Percentiles rank a stretch among this genome's conserved stretches.
phyloP scores from a whole-genome alignment of 2,113 vertebrate genomes.

The Zeus faber region DNA sequence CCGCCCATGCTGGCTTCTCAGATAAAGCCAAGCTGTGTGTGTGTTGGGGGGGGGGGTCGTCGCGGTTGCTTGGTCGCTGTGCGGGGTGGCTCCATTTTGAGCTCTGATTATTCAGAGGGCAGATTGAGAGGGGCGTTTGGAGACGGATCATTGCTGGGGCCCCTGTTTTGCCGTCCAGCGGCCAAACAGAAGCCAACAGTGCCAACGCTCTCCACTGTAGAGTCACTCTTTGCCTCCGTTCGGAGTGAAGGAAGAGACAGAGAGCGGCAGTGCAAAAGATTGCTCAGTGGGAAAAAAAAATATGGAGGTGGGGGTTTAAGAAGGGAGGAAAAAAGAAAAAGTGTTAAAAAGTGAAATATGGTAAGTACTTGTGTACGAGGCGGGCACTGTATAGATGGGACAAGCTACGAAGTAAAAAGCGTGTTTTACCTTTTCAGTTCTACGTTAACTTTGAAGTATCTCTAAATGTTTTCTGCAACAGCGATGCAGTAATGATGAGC shows the following conservation, averaged over 20 bases:
- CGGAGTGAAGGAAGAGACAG: neutral
- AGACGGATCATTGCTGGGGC: constrained; percentile 47
- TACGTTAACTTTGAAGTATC: too few species aligned
- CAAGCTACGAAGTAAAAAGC: constrained; percentile 7
- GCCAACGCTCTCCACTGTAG: neutral
- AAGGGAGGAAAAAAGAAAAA: neutral
- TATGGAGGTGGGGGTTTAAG: neutral
- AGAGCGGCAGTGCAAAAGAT: too few species aligned
- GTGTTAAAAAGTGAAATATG: neutral
- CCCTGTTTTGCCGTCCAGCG: constrained; percentile 17
- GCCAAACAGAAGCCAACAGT: neutral
- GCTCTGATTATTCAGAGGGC: constrained; percentile 50
- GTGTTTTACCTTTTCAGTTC: too few species aligned
- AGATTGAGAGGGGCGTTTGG: constrained; percentile 46
- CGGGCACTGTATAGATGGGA: too few species aligned
- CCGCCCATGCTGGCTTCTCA: constrained; percentile 45
- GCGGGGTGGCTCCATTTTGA: constrained; percentile 29
- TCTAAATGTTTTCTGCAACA: constrained; percentile 23
- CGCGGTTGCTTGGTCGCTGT: neutral
- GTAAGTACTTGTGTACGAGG: neutral
- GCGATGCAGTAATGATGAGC: constrained; percentile 50
- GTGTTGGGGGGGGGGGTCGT: constrained; percentile 17
- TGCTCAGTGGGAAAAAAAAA: too few species aligned
- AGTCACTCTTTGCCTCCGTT: neutral
- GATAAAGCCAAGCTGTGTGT: constrained; percentile 43